Conservation (phyloP, 1,140 invertebrate genomes). For the Wasmannia auropunctata region DNA sequence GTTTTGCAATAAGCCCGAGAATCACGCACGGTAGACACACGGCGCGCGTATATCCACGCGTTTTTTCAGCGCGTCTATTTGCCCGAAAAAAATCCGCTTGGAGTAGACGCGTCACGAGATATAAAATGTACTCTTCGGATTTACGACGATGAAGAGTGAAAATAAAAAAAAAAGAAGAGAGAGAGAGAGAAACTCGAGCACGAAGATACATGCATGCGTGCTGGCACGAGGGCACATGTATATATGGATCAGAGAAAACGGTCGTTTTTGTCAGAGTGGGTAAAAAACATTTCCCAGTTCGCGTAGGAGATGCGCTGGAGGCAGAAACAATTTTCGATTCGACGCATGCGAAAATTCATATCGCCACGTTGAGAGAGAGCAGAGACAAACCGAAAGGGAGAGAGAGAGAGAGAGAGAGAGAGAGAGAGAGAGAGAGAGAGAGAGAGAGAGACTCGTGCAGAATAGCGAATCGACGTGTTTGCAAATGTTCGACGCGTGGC, state of each 20-base stretch:
- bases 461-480: slow-evolving; percentile 63
- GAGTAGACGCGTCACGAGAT: slow-evolving; percentile 29
- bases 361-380: neutral
- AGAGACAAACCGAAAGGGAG: neutral
- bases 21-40: slow-evolving; percentile 11
- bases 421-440: neutral
- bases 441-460: neutral
- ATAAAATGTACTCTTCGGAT: slow-evolving; percentile 56
- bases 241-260: slow-evolving; percentile 55
- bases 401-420: neutral
- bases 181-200: neutral
- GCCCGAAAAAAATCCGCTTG: slow-evolving; percentile 49
- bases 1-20: slow-evolving; percentile 36
- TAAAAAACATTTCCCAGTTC: slow-evolving; percentile 46
- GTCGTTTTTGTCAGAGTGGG: slow-evolving; percentile 33
- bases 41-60: neutral
- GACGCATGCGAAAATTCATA: slow-evolving; percentile 64
- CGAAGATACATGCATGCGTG: slow-evolving; percentile 10
- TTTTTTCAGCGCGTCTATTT: slow-evolving; percentile 47
- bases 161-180: slow-evolving; percentile 34
- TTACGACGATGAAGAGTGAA: slow-evolving; percentile 51
- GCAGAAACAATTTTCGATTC: slow-evolving; percentile 60
- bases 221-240: neutral
- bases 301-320: slow-evolving; percentile 10
- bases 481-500: slow-evolving; percentile 62